Evolutionary conservation across 2,797 vertebrate species (phyloP), one percentile per base, ranked within the genome.

Genomic region (Enteromius fasciolatus): DNA sequence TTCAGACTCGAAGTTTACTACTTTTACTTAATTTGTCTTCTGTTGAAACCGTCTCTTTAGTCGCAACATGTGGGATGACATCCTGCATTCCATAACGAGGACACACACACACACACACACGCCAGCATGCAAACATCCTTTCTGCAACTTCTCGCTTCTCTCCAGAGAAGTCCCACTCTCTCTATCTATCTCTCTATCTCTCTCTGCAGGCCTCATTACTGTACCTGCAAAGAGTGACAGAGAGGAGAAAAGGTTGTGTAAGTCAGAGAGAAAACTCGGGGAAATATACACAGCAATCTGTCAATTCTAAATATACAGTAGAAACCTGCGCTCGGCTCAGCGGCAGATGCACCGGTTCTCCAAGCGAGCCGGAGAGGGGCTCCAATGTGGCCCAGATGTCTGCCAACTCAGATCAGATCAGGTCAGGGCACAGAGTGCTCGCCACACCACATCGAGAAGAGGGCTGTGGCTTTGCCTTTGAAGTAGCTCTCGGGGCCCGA

Each of bases 171-270:
- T 50, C 50, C 64, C 36, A 50, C 72, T 75, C 36, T 82, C 80
- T 64, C 20, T 54, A 50, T 57, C 48, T 54, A 64, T 81, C 44
- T 74, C 57, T 81, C 79, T 74, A 48, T 78, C 48, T 85, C 84
- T 81, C 87, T 85, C 88, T 82, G 70, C 82, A 86, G 86, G 80
- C 86, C 88, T 87, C 87, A 86, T 89, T 89, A 86, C 82, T 76
- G 78, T 59, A 76, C 73, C 52, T 46, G 80, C 66, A 66, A 86
- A 83, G 80, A 80, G 76, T 81, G 50, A 61, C 54, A 81, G 83
- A 81, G 78, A 70, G 57, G 66, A 80, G 66, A 84, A 80, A 82
- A 86, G 85, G 80, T 83, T 84, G 78, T 46, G 52, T n/a, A 80
- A 86, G 86, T 83, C 81, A 80, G 82, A 80, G 83, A 76, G 59